Percentiles rank a stretch among this genome's conserved stretches.
phyloP scores from a whole-genome alignment of 92 coral and sea anemone species.

The Metridium senile region DNA sequence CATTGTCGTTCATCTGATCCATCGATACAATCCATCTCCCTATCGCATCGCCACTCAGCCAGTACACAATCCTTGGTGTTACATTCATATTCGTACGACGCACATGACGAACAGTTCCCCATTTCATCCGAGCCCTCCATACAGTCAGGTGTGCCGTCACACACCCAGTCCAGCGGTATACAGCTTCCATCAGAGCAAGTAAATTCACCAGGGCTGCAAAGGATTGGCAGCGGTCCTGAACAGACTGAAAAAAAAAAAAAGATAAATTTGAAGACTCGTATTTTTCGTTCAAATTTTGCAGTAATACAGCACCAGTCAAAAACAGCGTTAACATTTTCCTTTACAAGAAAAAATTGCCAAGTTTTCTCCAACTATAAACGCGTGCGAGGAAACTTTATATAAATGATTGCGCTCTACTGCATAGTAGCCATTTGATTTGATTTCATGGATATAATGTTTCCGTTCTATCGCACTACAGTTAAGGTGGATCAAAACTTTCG shows the following conservation, averaged over 20 bases:
- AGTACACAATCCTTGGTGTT: slow-evolving; percentile 4
- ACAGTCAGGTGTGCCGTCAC: slow-evolving; percentile 39
- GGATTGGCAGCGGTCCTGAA: background rate
- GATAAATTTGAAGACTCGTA: background rate
- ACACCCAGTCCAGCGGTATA: slow-evolving; percentile 40
- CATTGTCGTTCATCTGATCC: slow-evolving; percentile 50
- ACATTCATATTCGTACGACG: slow-evolving; percentile 40
- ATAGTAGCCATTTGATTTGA: too few relatives aligned
- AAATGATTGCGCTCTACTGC: too few relatives aligned
- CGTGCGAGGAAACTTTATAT: too few relatives aligned
- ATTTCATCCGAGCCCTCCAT: slow-evolving; percentile 26
- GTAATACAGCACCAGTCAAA: too few relatives aligned
- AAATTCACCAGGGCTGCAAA: slow-evolving; percentile 35
- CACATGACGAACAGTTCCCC: slow-evolving; percentile 41
- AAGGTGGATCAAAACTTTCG: too few relatives aligned
- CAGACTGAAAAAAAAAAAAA: background rate
- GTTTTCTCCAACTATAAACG: too few relatives aligned
- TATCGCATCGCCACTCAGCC: slow-evolving; percentile 38
- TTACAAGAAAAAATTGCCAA: too few relatives aligned
- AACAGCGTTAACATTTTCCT: too few relatives aligned
- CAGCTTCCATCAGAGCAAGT: slow-evolving; percentile 40
- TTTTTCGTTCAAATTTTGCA: too few relatives aligned
- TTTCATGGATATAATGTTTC: too few relatives aligned
- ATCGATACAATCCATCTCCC: slow-evolving; percentile 47
- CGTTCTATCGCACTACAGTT: too few relatives aligned